These are phyloP conservation scores for Pelvicachromis taeniatus DNA, from an alignment of 2,113 vertebrate species.

Conservation along the genomic window DNA sequence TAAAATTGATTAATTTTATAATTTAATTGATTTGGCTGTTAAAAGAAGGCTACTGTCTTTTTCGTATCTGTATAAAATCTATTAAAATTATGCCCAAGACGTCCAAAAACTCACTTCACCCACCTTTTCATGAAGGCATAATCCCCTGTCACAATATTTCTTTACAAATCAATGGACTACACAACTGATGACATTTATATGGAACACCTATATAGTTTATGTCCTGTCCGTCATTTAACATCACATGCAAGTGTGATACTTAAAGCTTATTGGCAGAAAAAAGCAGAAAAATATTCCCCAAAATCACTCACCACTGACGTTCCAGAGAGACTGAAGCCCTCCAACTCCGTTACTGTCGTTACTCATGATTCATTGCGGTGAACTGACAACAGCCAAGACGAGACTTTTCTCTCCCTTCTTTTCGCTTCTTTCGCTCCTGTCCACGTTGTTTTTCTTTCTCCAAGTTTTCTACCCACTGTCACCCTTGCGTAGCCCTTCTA, in stretches of 20 bases:
- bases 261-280: not conserved
- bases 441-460: not conserved
- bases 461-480: not conserved
- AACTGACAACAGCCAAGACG: not conserved
- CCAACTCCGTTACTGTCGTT: constrained; percentile 37
- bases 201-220: not conserved
- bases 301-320: constrained; percentile 51
- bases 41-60: not conserved
- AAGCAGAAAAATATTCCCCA: rapidly evolving
- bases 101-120: not conserved
- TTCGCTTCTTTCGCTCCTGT: not conserved
- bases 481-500: not conserved
- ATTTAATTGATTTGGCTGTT: not conserved
- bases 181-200: not conserved
- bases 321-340: constrained; percentile 44
- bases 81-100: not conserved
- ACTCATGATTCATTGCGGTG: constrained; percentile 52
- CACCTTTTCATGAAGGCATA: not conserved
- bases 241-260: not conserved
- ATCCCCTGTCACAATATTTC: not conserved
- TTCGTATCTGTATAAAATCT: not conserved
- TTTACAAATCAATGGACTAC: not conserved
- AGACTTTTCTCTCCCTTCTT: not conserved
- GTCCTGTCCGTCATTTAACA: not conserved
- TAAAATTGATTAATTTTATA: not conserved